Conservation (phyloP, 2,888 invertebrate genomes). For the Ditula angustiorana region DNA sequence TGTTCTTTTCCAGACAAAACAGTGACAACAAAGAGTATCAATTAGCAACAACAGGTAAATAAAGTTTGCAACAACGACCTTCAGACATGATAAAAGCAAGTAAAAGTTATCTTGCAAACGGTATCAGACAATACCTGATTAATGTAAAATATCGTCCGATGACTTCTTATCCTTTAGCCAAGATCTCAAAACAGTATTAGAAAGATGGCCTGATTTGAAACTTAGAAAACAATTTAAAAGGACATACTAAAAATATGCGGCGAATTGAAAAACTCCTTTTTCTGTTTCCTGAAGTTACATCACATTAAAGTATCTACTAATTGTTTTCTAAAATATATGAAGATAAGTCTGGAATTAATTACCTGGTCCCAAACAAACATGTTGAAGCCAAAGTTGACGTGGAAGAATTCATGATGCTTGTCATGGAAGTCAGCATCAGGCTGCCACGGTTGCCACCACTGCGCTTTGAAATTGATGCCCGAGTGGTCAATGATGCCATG, state of each 20-base stretch:
- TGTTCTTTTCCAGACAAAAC: background rate
- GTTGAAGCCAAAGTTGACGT: slow-evolving; percentile 91
- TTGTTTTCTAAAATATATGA: too few species aligned
- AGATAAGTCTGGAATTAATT: too few species aligned
- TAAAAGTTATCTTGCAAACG: slow-evolving; percentile 5
- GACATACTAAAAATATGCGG: too few species aligned
- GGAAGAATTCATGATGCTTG: slow-evolving; percentile 92
- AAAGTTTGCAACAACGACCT: background rate
- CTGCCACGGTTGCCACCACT: slow-evolving; percentile 92
- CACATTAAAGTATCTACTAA: too few species aligned
- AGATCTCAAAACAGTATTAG: background rate
- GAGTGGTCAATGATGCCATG: slow-evolving; percentile 92
- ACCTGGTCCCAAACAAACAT: slow-evolving; percentile 89
- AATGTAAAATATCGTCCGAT: background rate
- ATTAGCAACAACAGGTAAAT: slow-evolving; percentile 28
- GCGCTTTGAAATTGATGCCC: slow-evolving; percentile 89
- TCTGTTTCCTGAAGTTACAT: too few species aligned
- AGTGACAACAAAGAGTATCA: background rate
- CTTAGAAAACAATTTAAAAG: too few species aligned
- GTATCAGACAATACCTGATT: background rate
- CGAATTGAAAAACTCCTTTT: too few species aligned
- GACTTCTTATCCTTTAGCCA: background rate
- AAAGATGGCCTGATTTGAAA: background rate
- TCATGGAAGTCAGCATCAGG: slow-evolving; percentile 91
- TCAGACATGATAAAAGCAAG: background rate